Evolutionary conservation across 2,888 invertebrate genomes (phyloP), one percentile per base, ranked within the genome.

Genomic region (Phalangium opilio): DNA sequence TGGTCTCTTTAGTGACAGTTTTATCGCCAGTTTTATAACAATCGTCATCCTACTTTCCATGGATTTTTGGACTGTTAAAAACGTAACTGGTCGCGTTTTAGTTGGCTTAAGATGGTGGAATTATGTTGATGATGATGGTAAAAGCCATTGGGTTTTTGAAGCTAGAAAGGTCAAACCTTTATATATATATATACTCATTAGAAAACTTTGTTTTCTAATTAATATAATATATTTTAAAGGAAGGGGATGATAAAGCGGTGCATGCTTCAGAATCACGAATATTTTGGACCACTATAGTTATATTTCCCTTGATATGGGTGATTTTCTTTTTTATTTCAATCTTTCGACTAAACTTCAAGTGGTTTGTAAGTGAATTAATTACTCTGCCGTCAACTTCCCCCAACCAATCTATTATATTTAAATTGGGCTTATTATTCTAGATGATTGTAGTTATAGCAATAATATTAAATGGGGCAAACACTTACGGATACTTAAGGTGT

Each of bases 21-120:
- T 95, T 67, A 91, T 98, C 53, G 81, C 86, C n/a, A 87, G 83
- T 69, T 98, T 98, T 70, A 86, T 99, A 41, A 73, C 81, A 27
- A 80, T 96, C 34, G 77, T 89, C 11, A 70, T 95, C 21, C 73
- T 98, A 45, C 73, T 98, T 7, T 95, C 95, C 0, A 83, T 95
- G 70, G 98, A 99, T 67, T 98, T 98, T 71, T 98, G 98, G 98
- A 90, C 90, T 12, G 95, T 96, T 1, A 98, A 98, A 71, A 93
- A 93, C 67, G 82, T 93, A 41, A 89, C 87, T 51, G 75, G 75
- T 71, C 76, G 96, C 44, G 70, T 96, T 40, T 74, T 98, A 65
- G 96, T 95, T 18, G 96, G 96, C 1, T 70, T 98, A 17, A 73
- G 98, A 55, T 99, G 98, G 96, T 98, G 98, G 98, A 98, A 96